A percentile compares a stretch with the other conserved stretches of the same genome.
Evolutionary conservation across 2,797 vertebrate genomes (phyloP).

Genomic region (Phrynocephalus guinanensis): DNA sequence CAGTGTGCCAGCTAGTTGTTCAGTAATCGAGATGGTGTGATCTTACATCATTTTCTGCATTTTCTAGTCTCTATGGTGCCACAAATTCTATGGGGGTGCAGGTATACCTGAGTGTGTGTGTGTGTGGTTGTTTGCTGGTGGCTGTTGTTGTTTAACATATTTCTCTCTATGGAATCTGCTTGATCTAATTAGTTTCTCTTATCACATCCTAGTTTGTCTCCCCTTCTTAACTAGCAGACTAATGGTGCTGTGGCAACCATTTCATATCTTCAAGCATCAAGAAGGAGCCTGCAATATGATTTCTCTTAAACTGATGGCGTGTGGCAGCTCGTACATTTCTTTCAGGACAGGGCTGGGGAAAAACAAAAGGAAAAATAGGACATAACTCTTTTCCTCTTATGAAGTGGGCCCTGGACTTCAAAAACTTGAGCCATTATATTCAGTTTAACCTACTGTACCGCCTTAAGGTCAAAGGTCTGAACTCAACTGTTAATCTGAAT

Average conservation of each 20-base stretch:
- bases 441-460: neutral
- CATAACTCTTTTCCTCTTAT: neutral
- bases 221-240: neutral
- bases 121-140: too few species aligned
- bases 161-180: neutral
- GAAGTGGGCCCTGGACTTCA: neutral
- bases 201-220: neutral
- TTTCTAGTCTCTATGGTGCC: neutral
- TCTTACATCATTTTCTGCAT: neutral
- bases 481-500: neutral
- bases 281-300: neutral
- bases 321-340: neutral
- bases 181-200: slow-evolving; percentile 3
- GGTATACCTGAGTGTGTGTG: too few species aligned
- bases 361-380: neutral
- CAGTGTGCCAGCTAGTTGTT: neutral
- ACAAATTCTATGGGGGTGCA: neutral
- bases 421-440: neutral
- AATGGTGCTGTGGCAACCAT: neutral
- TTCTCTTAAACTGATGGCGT: neutral
- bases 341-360: neutral
- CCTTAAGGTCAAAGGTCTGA: neutral
- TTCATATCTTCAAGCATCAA: neutral
- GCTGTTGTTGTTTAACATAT: too few species aligned
- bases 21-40: neutral